Base-by-base conservation (phyloP, 2,797 vertebrate species). In the Chrysolophus pictus region DNA sequence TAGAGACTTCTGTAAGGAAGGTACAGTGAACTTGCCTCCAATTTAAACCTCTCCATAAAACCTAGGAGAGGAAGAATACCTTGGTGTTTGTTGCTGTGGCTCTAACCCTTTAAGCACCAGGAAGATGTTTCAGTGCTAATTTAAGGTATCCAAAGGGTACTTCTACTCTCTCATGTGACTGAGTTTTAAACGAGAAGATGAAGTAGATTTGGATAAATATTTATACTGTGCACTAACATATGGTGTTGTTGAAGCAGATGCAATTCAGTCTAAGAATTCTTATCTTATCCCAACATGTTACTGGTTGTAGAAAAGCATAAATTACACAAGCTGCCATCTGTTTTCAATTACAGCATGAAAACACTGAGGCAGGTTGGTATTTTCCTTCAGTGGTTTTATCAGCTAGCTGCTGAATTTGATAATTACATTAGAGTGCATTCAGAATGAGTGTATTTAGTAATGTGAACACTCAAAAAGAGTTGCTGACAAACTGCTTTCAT, bases 151-250 rank as follows among this genome's bases (percentile, higher is more conserved):
- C 6, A 2, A 79, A 91, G 70, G 35, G 15, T 83, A 13, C 53
- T 88, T 90, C 33, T 18, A 26, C 41, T 69, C 23, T 90, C 69
- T 94, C 28, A 39, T 63, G 73, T 46, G 83, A 64, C 46, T 82
- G 73, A 93, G 85, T 55, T 91, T 87, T 95, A 82, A 92, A 90
- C 80, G 75, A 76, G 87, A 88, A 78, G 78, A 90, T 92, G 91
- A 75, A 94, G 68, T 77, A 62, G 70, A 73, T 91, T 77, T 82
- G 85, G 63, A 91, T 93, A 96, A 96, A 96, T 97, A 96, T 96
- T 96, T 96, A 93, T 93, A 78, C 83, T 78, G 72, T 81, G 83
- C 74, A 44, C 68, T 84, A 93, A 80, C 94, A 93, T 91, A 93
- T 96, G 85, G 94, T 94, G 83, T 58, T 93, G 84, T 77, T 94